Percentiles rank a stretch among this genome's conserved stretches.
Conservation (phyloP, 2,888 invertebrate genomes). For the Lepidonotus clava region DNA sequence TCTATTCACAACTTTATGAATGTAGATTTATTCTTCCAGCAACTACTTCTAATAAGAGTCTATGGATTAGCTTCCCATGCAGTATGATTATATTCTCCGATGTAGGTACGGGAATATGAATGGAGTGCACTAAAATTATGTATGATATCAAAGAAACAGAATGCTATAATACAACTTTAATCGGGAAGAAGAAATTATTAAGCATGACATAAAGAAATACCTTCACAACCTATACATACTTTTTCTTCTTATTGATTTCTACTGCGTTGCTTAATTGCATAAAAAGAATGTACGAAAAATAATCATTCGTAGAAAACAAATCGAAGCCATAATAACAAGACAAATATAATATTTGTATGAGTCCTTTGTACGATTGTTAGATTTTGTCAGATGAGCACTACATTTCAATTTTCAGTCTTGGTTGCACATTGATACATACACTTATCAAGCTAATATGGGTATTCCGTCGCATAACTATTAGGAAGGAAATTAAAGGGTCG, state of each 20-base stretch:
- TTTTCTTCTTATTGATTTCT: too few species aligned
- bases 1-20: neutral
- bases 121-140: neutral
- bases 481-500: too few species aligned
- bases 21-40: neutral
- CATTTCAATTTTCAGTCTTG: too few species aligned
- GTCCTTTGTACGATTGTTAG: too few species aligned
- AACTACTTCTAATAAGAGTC: neutral
- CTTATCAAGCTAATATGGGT: too few species aligned
- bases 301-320: too few species aligned
- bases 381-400: too few species aligned
- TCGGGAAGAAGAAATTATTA: neutral
- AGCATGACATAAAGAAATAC: neutral
- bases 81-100: slow-evolving; percentile 24
- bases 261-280: slow-evolving; percentile 26
- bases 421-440: too few species aligned
- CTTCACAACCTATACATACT: neutral
- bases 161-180: neutral
- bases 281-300: neutral
- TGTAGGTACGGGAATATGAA: slow-evolving; percentile 7
- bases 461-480: too few species aligned
- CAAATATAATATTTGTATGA: too few species aligned
- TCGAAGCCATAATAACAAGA: too few species aligned
- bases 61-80: neutral
- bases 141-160: neutral